Base-by-base conservation (phyloP, 2,797 vertebrate species). In the Halcyon badia region DNA sequence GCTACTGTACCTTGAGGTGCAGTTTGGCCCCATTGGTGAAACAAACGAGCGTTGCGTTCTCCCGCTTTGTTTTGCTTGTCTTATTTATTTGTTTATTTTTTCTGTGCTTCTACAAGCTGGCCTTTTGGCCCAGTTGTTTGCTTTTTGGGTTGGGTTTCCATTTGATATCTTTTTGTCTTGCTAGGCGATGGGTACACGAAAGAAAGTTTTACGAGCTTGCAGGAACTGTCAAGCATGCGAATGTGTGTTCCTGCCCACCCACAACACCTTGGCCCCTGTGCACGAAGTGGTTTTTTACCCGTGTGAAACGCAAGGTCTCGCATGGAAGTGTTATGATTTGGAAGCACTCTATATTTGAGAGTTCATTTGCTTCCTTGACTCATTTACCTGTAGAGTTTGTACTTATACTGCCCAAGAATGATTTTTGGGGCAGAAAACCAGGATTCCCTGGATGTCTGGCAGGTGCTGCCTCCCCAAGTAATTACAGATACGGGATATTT, bases 181-280 rank as follows among this genome's bases (percentile, higher is more conserved):
- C 11, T 12, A 10, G 30, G 56, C 0, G 1, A 3, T 57, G 41
- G 22, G 13, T 25, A 42, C 19, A 37, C 6, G 4, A 19, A 61
- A 60, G 4, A 16, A 66, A 60, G 11, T 37, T 64, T 17, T 30
- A n/a, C 31, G 26, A 78, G 57, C 28, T 71, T 61, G 16, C 2
- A 2, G 60, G 77, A 70, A 1, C 48, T 0, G 0, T 35, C 5
- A 10, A 4, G 17, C 31, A 42, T 31, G 5, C 30, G 28, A 30
- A 2, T n/a, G 3, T 35, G 15, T 10, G 7, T 39, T 49, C 41
- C 30, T 76, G 4, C 6, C 4, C 17, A 33, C 41, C 30, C 37
- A 5, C 11, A 35, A 1, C 15, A 31, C 72, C 14, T 39, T 6
- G 6, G 21, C 25, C 24, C 18, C 30, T 14, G 15, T 51, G 18